Evolutionary conservation across 2,888 invertebrate species (phyloP).

Genomic region (Lacanobia oleracea): DNA sequence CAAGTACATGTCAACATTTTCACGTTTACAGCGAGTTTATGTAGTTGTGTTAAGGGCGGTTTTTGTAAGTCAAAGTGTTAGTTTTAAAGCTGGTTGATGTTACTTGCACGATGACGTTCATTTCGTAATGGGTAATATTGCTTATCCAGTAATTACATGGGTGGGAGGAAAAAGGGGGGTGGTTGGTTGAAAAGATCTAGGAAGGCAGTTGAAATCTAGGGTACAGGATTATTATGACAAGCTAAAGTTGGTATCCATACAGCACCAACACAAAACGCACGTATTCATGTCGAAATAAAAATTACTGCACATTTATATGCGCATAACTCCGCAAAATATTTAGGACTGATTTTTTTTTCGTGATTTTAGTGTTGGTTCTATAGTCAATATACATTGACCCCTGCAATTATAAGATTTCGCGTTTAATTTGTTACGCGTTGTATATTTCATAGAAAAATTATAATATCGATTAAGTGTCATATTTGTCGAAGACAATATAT

Average conservation of each 20-base stretch:
- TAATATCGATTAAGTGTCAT: too few relatives aligned
- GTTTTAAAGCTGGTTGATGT: background rate
- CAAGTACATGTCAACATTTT: background rate
- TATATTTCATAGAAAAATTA: too few relatives aligned
- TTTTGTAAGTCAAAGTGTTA: background rate
- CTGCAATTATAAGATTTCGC: too few relatives aligned
- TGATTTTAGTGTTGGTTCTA: too few relatives aligned
- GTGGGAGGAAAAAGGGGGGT: background rate
- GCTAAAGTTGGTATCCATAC: background rate
- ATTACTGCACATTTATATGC: too few relatives aligned
- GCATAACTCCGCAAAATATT: too few relatives aligned
- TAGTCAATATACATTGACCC: too few relatives aligned
- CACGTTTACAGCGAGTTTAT: background rate
- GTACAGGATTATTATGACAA: background rate
- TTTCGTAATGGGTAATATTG: conserved; percentile 39
- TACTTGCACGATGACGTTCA: conserved; percentile 28
- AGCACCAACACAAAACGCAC: too few relatives aligned
- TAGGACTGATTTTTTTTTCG: too few relatives aligned
- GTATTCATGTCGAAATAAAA: too few relatives aligned
- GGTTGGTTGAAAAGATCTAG: background rate
- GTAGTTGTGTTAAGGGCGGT: background rate
- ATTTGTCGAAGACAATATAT: too few relatives aligned
- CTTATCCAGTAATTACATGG: conserved; percentile 19
- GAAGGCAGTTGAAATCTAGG: background rate
- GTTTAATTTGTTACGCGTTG: too few relatives aligned